Evolutionary conservation across 2,888 invertebrate species (phyloP).

Genomic region (Oligia latruncula): DNA sequence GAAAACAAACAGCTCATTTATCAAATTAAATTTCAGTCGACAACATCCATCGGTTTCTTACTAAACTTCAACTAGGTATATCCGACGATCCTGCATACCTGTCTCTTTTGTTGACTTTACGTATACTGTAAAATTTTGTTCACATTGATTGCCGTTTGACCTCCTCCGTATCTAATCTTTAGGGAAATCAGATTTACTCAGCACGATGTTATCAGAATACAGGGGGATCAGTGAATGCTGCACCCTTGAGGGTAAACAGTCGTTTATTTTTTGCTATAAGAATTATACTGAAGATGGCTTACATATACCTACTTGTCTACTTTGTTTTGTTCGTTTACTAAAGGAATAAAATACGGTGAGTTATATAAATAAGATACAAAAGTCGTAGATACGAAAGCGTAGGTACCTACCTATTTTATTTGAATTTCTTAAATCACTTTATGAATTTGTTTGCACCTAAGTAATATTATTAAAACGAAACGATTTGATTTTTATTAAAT

Average conservation of each 20-base stretch:
- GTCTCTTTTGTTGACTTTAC: background rate
- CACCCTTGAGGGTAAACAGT: conserved; percentile 3
- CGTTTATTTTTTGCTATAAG: conserved; percentile 34
- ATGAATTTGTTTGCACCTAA: background rate
- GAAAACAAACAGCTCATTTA: no score
- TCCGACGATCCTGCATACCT: no score
- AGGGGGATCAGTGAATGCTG: conserved; percentile 17
- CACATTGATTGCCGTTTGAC: conserved; percentile 35
- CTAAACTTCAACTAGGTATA: no score
- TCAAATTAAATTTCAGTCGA: no score
- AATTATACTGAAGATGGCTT: conserved; percentile 16
- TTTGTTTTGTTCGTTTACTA: background rate
- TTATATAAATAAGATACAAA: background rate
- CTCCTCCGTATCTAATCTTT: conserved; percentile 42
- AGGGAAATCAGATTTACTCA: conserved; percentile 54
- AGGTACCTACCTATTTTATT: background rate
- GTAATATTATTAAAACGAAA: background rate
- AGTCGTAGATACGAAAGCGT: background rate
- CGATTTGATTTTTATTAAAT: background rate
- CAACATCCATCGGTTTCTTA: no score
- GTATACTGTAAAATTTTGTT: conserved; percentile 7
- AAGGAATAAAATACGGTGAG: background rate
- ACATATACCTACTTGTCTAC: background rate
- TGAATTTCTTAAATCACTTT: background rate
- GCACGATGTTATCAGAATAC: conserved; percentile 40